These are phyloP conservation scores for Paradisaea rubra DNA, from an alignment of 2,113 vertebrate species.

Conservation along the genomic window DNA sequence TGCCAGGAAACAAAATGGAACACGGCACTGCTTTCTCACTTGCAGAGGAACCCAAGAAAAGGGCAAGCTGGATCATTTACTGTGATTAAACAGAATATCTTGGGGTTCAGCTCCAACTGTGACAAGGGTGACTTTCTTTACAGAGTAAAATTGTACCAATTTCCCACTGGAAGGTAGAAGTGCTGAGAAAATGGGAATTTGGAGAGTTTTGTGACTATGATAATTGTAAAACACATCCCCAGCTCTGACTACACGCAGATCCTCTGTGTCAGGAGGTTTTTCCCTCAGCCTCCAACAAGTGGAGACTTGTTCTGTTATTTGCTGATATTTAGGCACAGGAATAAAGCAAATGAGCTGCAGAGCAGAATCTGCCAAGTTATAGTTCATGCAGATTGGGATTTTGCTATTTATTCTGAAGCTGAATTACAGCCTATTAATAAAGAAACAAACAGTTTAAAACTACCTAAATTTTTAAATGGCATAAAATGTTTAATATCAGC, in stretches of 20 bases:
- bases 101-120: not conserved
- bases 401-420: not conserved
- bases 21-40: not conserved
- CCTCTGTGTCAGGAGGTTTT: not conserved
- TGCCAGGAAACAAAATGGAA: not conserved
- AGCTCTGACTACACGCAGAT: not conserved
- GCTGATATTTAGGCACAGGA: not conserved
- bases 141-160: not conserved
- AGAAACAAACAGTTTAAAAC: not conserved
- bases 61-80: not conserved
- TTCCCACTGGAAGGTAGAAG: not conserved
- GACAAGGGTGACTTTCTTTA: not conserved
- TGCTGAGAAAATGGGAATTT: not conserved
- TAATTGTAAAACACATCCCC: not conserved
- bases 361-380: not conserved
- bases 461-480: not conserved
- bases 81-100: not conserved
- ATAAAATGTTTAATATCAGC: not conserved
- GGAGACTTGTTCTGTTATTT: not conserved
- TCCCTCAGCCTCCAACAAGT: not conserved
- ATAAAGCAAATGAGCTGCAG: not conserved
- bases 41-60: not conserved
- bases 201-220: not conserved
- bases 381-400: not conserved
- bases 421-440: not conserved